Evolutionary conservation across 2,113 vertebrate genomes (phyloP).

Genomic region (Grammomys dolichurus): DNA sequence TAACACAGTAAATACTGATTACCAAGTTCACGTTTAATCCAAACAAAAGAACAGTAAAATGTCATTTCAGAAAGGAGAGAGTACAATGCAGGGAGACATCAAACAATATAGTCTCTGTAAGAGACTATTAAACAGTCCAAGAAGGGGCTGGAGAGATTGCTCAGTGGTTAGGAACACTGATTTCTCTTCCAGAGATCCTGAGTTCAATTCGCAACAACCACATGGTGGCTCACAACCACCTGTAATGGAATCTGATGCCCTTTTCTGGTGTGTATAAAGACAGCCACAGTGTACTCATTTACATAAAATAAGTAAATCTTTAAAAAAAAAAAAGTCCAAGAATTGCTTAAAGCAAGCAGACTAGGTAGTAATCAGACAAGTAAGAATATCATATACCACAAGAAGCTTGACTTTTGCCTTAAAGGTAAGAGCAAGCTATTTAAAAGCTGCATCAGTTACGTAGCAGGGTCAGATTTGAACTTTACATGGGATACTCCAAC

Average conservation of each 20-base stretch:
- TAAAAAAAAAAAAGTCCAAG: background rate
- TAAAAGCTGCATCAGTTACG: background rate
- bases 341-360: constrained; percentile 16
- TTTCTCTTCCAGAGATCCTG: too few species aligned
- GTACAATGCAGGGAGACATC: background rate
- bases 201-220: too few species aligned
- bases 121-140: background rate
- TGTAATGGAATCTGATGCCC: too few species aligned
- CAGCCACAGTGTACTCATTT: too few species aligned
- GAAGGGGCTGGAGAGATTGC: background rate
- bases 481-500: background rate
- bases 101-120: constrained; percentile 13
- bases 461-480: background rate
- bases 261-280: too few species aligned
- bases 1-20: constrained; percentile 12
- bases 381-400: background rate
- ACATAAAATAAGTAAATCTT: too few species aligned
- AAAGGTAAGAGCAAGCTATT: constrained; percentile 7
- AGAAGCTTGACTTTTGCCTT: background rate
- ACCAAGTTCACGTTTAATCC: background rate
- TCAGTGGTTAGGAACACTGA: too few species aligned
- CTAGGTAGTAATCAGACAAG: background rate
- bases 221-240: too few species aligned
- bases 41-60: constrained; percentile 3
- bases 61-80: background rate